These are phyloP conservation scores for Drosophila pandora DNA, from an alignment of 1,140 invertebrate species.

Conservation along the genomic window DNA sequence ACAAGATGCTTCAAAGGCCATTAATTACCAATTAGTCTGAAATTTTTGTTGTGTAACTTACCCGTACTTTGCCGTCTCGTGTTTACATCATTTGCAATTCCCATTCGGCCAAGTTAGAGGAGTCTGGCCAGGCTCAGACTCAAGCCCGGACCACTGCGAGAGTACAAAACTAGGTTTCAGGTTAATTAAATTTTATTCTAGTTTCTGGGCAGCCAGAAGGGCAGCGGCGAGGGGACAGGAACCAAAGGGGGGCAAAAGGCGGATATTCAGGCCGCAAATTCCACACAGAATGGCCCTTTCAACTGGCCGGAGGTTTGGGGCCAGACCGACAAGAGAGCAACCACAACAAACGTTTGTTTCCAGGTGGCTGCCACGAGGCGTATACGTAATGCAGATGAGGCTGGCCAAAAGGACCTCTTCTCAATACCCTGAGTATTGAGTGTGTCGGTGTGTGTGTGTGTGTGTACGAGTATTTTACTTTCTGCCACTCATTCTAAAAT, in stretches of 20 bases:
- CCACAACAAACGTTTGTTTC: conserved; percentile 52
- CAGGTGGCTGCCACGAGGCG: conserved; percentile 33
- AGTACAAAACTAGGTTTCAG: conserved; percentile 47
- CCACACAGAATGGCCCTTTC: conserved; percentile 48
- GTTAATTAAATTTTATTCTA: conserved; percentile 64
- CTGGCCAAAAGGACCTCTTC: not conserved
- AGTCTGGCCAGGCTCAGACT: conserved; percentile 32
- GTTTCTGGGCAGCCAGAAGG: conserved; percentile 27
- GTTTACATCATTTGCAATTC: conserved; percentile 59
- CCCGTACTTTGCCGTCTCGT: conserved; percentile 9
- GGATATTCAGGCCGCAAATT: conserved; percentile 29
- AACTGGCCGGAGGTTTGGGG: conserved; percentile 20
- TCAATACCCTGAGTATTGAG: conserved; percentile 1
- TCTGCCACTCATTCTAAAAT: conserved; percentile 46
- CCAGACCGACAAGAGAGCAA: conserved; percentile 1
- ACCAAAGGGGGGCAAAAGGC: not conserved
- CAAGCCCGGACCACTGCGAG: conserved; percentile 1
- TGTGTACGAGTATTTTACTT: conserved; percentile 17
- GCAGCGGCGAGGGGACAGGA: not conserved
- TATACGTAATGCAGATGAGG: conserved; percentile 41
- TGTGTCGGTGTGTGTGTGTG: conserved; percentile 3
- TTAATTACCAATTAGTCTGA: not conserved
- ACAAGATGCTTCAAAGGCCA: too few relatives aligned
- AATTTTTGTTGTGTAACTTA: conserved; percentile 17
- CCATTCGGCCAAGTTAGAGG: conserved; percentile 40